A percentile compares a stretch with the other conserved stretches of the same genome.
Evolutionary conservation across 2,797 vertebrate species (phyloP).

Genomic region (Phoeniculus purpureus): DNA sequence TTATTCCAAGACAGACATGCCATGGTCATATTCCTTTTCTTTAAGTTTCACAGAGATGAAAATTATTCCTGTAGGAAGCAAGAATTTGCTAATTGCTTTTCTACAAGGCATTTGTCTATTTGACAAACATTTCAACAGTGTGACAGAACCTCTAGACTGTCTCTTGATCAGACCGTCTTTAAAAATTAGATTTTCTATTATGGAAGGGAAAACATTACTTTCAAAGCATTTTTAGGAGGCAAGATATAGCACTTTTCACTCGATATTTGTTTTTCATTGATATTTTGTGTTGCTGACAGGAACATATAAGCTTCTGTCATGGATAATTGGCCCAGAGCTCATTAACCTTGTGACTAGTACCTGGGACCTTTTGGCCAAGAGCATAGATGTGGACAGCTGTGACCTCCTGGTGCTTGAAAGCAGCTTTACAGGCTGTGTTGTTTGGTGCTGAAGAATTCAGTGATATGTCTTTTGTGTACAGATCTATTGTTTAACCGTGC

Average conservation of each 20-base stretch:
- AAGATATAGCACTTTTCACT: background rate
- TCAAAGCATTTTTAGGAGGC: background rate
- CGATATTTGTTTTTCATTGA: background rate
- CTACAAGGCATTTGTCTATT: background rate
- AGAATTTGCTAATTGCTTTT: background rate
- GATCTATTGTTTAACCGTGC: background rate
- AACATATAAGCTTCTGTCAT: background rate
- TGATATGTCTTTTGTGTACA: background rate
- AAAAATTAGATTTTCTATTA: background rate
- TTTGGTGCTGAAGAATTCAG: background rate
- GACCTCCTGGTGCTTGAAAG: background rate
- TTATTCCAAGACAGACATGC: background rate
- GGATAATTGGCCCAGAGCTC: background rate
- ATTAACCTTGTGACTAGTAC: background rate
- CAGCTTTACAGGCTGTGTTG: background rate
- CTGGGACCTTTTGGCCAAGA: background rate
- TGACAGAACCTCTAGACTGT: background rate
- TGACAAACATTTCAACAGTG: background rate
- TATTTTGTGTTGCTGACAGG: background rate
- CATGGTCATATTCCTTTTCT: rapidly evolving
- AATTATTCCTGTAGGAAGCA: background rate
- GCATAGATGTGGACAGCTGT: background rate
- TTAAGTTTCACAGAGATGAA: background rate
- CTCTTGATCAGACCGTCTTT: background rate
- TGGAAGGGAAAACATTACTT: background rate